Conservation (phyloP, 2,113 vertebrate species). For the Rattus rattus region DNA sequence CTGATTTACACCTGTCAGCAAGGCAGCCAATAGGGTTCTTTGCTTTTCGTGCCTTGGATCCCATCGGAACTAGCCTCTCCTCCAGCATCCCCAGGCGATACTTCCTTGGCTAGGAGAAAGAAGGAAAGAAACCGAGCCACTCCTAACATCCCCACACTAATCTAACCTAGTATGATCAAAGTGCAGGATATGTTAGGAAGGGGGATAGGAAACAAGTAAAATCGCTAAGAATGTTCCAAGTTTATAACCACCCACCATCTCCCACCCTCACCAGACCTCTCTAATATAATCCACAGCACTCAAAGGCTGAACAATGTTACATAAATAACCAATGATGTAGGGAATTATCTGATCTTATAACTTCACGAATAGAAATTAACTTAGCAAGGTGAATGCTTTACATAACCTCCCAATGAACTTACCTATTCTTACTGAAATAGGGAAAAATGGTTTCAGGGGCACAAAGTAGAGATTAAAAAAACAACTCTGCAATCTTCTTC, state of each 20-base stretch:
- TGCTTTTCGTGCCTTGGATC: slow-evolving; percentile 91
- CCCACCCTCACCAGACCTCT: slow-evolving; percentile 46
- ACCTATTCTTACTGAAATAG: slow-evolving; percentile 77
- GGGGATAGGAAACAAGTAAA: slow-evolving; percentile 86
- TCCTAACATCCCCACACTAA: slow-evolving; percentile 88
- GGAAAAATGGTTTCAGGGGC: slow-evolving; percentile 62
- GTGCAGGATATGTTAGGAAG: slow-evolving; percentile 75
- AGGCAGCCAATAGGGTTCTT: slow-evolving; percentile 91
- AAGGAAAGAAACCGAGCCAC: slow-evolving; percentile 90
- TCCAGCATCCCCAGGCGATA: slow-evolving; percentile 91
- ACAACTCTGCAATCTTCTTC: not conserved
- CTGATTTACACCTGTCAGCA: slow-evolving; percentile 92
- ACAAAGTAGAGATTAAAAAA: slow-evolving; percentile 35
- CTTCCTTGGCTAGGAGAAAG: slow-evolving; percentile 91
- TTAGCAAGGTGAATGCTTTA: slow-evolving; percentile 65
- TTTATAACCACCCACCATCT: slow-evolving; percentile 53
- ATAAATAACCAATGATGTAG: slow-evolving; percentile 62
- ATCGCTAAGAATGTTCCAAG: slow-evolving; percentile 81
- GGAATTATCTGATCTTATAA: slow-evolving; percentile 72
- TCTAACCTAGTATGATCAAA: slow-evolving; percentile 79
- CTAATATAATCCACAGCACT: slow-evolving; percentile 74
- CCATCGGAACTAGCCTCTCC: slow-evolving; percentile 91
- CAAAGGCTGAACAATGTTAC: slow-evolving; percentile 50
- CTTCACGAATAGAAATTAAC: not conserved
- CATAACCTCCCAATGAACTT: slow-evolving; percentile 73